Conservation (phyloP, 2,113 vertebrate genomes). For the Solea solea region DNA sequence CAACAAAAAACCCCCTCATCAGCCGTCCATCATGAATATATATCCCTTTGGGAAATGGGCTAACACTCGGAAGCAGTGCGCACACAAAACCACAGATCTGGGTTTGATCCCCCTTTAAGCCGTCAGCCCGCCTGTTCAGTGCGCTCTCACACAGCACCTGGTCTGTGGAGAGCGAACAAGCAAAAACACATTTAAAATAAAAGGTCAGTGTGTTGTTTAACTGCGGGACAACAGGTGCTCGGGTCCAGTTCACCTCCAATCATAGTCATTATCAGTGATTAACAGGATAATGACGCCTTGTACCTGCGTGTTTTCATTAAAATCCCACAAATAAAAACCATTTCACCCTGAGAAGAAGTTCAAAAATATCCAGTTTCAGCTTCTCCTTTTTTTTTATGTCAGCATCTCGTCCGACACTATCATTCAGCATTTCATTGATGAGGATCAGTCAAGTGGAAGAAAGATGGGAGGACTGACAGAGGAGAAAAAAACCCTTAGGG, state of each 20-base stretch:
- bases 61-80: slow-evolving; percentile 2
- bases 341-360: not conserved
- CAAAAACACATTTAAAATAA: slow-evolving; percentile 19
- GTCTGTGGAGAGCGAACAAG: slow-evolving; percentile 33
- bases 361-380: slow-evolving; percentile 1
- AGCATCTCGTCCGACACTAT: slow-evolving; percentile 34
- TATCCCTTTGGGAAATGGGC: slow-evolving; percentile 37
- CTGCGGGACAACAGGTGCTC: slow-evolving; percentile 49
- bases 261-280: slow-evolving; percentile 52
- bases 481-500: slow-evolving; percentile 71
- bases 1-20: slow-evolving; percentile 26
- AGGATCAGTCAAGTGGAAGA: slow-evolving; percentile 64
- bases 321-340: not conserved
- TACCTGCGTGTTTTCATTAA: too few species aligned
- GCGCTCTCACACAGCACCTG: slow-evolving; percentile 46
- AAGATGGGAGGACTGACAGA: slow-evolving; percentile 71
- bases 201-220: slow-evolving; percentile 28
- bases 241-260: slow-evolving; percentile 28
- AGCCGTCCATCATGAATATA: slow-evolving; percentile 18
- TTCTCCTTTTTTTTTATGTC: slow-evolving; percentile 17
- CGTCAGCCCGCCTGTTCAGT: slow-evolving; percentile 42
- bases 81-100: slow-evolving; percentile 34
- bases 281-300: slow-evolving; percentile 7
- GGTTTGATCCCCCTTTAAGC: slow-evolving; percentile 26
- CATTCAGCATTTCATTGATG: slow-evolving; percentile 56